Conservation (phyloP, 2,797 vertebrate genomes). For the Pristis pectinata region DNA sequence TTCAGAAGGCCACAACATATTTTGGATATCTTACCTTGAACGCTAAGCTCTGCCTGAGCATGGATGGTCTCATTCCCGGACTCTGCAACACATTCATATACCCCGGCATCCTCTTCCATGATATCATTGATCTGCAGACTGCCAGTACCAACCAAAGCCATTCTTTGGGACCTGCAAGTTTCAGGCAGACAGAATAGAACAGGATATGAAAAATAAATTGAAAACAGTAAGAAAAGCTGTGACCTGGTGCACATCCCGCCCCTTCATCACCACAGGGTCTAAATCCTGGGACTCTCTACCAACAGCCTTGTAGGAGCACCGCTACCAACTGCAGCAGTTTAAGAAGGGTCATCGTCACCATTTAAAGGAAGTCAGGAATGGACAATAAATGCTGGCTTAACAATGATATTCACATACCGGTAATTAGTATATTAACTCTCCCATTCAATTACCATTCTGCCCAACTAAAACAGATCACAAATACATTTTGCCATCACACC, state of each 20-base stretch:
- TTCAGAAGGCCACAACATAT: too few species aligned
- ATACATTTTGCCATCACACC: too few species aligned
- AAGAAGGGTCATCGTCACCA: not conserved
- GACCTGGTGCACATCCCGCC: not conserved
- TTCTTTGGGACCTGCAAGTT: conserved; percentile 51
- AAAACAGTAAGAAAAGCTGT: not conserved
- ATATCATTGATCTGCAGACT: conserved; percentile 72
- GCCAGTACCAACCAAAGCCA: conserved; percentile 66
- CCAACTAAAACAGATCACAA: not conserved
- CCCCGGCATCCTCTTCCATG: conserved; percentile 67
- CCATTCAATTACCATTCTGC: not conserved
- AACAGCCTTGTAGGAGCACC: not conserved
- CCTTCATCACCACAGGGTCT: not conserved
- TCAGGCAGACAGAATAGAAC: conserved; percentile 25
- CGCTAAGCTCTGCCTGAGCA: conserved; percentile 70
- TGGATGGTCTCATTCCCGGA: conserved; percentile 71
- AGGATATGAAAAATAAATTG: not conserved
- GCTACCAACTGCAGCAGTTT: too few species aligned
- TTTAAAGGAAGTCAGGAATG: not conserved
- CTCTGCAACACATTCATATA: conserved; percentile 75
- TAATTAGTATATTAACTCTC: not conserved
- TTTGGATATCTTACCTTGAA: conserved; percentile 72
- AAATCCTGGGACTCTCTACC: not conserved
- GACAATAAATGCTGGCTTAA: not conserved
- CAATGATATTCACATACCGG: not conserved